Conservation (phyloP, 2,113 vertebrate genomes). For the Nyctereutes procyonoides region DNA sequence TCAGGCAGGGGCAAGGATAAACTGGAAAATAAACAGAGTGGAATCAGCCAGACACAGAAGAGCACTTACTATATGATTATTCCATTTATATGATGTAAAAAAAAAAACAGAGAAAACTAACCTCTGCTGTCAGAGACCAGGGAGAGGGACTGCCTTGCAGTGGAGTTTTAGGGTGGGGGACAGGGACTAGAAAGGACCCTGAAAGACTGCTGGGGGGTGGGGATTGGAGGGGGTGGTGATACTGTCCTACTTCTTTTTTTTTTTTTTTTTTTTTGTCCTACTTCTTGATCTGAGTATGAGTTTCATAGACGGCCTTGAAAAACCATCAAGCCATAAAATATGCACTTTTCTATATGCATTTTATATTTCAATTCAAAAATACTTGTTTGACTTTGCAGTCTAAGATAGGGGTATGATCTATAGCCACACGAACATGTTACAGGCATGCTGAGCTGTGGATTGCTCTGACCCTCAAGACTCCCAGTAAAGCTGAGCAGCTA, state of each 20-base stretch:
- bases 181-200: not conserved
- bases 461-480: fast-evolving
- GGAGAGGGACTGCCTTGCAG: not conserved
- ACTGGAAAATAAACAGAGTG: not conserved
- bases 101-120: not conserved
- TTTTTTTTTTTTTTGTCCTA: no score
- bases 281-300: not conserved
- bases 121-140: not conserved
- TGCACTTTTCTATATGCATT: not conserved
- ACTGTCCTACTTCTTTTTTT: not conserved
- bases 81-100: not conserved
- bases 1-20: not conserved
- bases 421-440: not conserved
- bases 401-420: not conserved
- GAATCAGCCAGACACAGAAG: not conserved
- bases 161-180: fast-evolving
- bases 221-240: no score
- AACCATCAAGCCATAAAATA: not conserved
- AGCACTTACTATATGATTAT: not conserved
- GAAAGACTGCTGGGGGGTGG: no score
- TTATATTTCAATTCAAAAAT: not conserved
- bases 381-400: not conserved
- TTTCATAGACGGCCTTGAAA: not conserved
- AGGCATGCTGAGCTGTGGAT: not conserved
- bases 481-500: not conserved